phyloP scores from a whole-genome alignment of 2,888 invertebrate species.

The Mactromeris polynyma region DNA sequence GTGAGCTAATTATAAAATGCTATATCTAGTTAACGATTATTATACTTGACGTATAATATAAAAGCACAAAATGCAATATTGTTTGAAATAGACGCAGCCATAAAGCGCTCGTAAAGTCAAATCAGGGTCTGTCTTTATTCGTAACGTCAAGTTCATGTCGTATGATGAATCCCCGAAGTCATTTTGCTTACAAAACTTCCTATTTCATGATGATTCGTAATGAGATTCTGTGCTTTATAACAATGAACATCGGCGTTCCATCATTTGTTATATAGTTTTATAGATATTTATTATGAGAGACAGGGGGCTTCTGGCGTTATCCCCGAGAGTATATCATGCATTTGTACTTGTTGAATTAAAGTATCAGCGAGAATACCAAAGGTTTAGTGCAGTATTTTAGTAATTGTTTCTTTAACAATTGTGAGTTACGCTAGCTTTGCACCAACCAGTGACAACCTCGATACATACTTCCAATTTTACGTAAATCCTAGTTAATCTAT shows the following conservation, averaged over 20 bases:
- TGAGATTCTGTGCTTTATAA: neutral
- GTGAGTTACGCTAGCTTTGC: too few species aligned
- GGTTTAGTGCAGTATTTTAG: too few species aligned
- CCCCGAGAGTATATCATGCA: neutral
- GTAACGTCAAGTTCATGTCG: neutral
- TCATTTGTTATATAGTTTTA: neutral
- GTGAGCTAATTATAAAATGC: neutral
- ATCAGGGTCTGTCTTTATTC: neutral
- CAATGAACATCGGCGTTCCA: neutral
- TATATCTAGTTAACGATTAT: neutral
- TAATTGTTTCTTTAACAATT: too few species aligned
- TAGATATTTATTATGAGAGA: neutral
- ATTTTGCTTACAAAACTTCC: neutral
- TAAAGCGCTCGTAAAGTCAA: neutral
- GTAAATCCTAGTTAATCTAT: too few species aligned
- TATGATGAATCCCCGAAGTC: neutral
- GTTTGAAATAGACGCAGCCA: neutral
- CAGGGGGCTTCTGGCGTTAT: neutral
- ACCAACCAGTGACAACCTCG: too few species aligned
- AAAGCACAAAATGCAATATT: neutral
- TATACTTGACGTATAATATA: neutral
- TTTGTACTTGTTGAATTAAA: neutral
- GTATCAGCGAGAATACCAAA: neutral
- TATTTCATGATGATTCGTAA: neutral
- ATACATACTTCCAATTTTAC: too few species aligned